Evolutionary conservation across 1,140 invertebrate genomes (phyloP).

Genomic region (Maniola jurtina): DNA sequence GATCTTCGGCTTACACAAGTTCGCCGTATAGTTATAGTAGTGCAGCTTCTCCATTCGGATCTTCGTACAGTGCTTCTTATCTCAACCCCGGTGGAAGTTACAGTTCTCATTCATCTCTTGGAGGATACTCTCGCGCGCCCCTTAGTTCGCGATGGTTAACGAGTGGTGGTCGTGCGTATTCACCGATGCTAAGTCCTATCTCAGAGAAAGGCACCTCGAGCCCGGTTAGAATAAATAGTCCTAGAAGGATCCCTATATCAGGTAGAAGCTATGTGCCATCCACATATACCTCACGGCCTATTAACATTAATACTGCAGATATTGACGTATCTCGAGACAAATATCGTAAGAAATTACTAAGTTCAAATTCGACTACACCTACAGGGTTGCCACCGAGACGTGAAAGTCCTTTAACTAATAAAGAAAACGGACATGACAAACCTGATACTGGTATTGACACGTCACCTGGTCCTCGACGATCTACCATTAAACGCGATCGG

Average conservation of each 20-base stretch:
- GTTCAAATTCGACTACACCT: constrained; percentile 14
- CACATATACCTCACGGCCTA: constrained; percentile 79
- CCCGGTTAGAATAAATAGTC: constrained; percentile 67
- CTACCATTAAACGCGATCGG: constrained; percentile 84
- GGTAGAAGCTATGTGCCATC: constrained; percentile 61
- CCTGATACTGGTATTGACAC: constrained; percentile 68
- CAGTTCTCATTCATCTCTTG: constrained; percentile 79
- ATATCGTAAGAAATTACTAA: constrained; percentile 67
- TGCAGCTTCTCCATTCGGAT: constrained; percentile 54
- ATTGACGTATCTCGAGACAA: constrained; percentile 87
- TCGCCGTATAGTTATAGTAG: constrained; percentile 57
- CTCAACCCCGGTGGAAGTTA: constrained; percentile 77
- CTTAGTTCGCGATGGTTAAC: constrained; percentile 56
- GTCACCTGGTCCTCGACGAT: constrained; percentile 60
- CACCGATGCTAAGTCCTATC: constrained; percentile 87
- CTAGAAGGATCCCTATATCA: constrained; percentile 55
- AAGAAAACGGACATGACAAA: constrained; percentile 61
- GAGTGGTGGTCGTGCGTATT: constrained; percentile 77
- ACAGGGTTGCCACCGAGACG: constrained; percentile 32
- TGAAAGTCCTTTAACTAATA: constrained; percentile 35
- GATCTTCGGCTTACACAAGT: constrained; percentile 60
- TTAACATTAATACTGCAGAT: constrained; percentile 88
- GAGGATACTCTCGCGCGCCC: constrained; percentile 65
- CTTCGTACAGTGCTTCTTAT: constrained; percentile 74
- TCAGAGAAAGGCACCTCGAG: constrained; percentile 80